phyloP scores from a whole-genome alignment of 2,113 vertebrate genomes.

The Nesospiza acunhae region DNA sequence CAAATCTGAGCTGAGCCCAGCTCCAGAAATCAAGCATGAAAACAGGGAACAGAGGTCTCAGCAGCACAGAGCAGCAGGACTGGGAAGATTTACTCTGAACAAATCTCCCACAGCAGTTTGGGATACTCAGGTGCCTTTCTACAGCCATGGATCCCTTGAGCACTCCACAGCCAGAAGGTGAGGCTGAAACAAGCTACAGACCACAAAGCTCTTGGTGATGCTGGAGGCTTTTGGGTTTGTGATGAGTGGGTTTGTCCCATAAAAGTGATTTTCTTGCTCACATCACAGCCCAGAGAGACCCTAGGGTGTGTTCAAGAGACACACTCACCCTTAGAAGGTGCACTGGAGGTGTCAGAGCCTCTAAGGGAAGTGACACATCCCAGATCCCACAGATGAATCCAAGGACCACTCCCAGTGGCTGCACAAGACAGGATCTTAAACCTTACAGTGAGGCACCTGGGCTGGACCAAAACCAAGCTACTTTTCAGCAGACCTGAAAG shows the following conservation, averaged over 20 bases:
- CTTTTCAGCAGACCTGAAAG: neutral
- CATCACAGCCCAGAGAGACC: neutral
- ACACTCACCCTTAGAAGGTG: neutral
- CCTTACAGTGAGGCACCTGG: neutral
- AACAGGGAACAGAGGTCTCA: neutral
- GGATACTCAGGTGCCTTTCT: neutral
- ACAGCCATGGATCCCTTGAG: neutral
- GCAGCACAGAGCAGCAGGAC: neutral
- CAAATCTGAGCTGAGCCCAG: neutral
- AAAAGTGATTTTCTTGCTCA: neutral
- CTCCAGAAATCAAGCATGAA: neutral
- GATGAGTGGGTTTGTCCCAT: neutral
- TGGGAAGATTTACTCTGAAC: neutral
- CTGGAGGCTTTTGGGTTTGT: neutral
- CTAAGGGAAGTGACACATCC: neutral
- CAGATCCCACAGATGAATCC: neutral
- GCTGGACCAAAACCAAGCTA: neutral
- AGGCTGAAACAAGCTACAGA: neutral
- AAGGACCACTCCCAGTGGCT: neutral
- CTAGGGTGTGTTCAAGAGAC: neutral
- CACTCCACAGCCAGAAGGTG: neutral
- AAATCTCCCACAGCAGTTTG: neutral
- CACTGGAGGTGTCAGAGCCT: neutral
- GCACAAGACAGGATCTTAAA: neutral
- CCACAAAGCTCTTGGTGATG: rapidly evolving